These are phyloP conservation scores for Egretta garzetta DNA, from an alignment of 2,113 vertebrate genomes.

Conservation along the genomic window DNA sequence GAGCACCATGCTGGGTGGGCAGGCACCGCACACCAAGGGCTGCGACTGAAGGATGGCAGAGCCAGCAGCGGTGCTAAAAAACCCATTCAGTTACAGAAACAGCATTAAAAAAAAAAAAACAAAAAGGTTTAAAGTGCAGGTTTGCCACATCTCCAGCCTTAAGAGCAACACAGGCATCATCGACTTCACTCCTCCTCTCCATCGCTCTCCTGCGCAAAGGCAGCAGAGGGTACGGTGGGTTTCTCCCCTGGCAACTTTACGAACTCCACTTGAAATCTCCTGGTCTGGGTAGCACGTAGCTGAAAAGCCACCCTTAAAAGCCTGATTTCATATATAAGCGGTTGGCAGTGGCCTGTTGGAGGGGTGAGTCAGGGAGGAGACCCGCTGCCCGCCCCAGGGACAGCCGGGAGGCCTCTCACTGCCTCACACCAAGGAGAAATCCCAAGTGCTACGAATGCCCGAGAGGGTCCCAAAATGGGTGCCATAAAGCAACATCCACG, in stretches of 20 bases:
- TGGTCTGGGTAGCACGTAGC: not conserved
- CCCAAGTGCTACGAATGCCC: accelerated
- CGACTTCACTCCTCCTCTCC: not conserved
- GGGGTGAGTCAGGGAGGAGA: not conserved
- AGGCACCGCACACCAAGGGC: not conserved
- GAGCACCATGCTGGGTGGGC: accelerated
- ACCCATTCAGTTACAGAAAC: accelerated
- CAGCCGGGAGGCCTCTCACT: not conserved
- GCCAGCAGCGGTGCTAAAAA: not conserved
- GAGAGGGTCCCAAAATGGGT: accelerated
- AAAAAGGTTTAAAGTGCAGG: not conserved
- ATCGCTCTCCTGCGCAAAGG: accelerated
- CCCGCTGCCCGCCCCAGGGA: accelerated
- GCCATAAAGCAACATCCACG: accelerated
- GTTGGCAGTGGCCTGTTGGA: not conserved
- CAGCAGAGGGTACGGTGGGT: accelerated
- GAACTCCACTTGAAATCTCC: not conserved
- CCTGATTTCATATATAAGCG: not conserved
- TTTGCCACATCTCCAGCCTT: not conserved
- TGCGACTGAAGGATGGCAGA: accelerated
- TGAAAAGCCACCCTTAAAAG: not conserved
- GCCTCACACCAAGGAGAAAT: not conserved
- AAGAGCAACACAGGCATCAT: not conserved
- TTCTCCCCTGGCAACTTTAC: not conserved
- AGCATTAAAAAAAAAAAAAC: not conserved